Evolutionary conservation across 2,888 invertebrate species (phyloP).

Genomic region (Sarcophaga carnaria): DNA sequence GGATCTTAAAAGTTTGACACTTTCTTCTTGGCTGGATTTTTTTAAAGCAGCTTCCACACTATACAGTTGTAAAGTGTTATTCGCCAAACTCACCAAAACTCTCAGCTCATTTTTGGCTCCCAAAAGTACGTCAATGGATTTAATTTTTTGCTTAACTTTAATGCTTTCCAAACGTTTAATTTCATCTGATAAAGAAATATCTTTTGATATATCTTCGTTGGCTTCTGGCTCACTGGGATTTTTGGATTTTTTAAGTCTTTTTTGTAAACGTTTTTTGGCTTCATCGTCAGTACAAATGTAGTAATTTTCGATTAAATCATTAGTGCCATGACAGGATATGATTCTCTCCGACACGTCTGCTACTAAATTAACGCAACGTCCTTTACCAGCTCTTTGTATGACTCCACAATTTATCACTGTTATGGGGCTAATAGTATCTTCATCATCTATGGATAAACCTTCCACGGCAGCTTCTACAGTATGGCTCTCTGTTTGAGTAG

Average conservation of each 20-base stretch:
- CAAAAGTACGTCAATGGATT: constrained; percentile 87
- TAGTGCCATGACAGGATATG: constrained; percentile 92
- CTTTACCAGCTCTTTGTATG: constrained; percentile 89
- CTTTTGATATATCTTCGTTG: constrained; percentile 77
- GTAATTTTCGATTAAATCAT: constrained; percentile 91
- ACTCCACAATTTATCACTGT: constrained; percentile 90
- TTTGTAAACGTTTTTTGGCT: constrained; percentile 86
- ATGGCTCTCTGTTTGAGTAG: constrained; percentile 82
- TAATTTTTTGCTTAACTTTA: constrained; percentile 87
- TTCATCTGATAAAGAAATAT: constrained; percentile 87
- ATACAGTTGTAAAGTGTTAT: constrained; percentile 90
- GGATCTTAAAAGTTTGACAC: constrained; percentile 83
- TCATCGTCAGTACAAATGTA: constrained; percentile 90
- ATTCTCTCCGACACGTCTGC: constrained; percentile 88
- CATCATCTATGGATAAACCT: constrained; percentile 78
- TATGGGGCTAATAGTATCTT: constrained; percentile 84
- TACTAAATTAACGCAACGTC: constrained; percentile 89
- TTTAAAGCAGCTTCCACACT: constrained; percentile 80
- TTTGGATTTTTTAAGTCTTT: constrained; percentile 88
- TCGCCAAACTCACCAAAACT: constrained; percentile 85
- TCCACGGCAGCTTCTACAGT: constrained; percentile 82
- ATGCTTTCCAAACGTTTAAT: constrained; percentile 87
- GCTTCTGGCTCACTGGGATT: constrained; percentile 80
- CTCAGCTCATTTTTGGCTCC: constrained; percentile 89
- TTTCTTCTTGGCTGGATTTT: constrained; percentile 82